Percentiles rank a stretch among this genome's conserved stretches.
Evolutionary conservation across 2,113 vertebrate species (phyloP).

Genomic region (Cynoglossus semilaevis): DNA sequence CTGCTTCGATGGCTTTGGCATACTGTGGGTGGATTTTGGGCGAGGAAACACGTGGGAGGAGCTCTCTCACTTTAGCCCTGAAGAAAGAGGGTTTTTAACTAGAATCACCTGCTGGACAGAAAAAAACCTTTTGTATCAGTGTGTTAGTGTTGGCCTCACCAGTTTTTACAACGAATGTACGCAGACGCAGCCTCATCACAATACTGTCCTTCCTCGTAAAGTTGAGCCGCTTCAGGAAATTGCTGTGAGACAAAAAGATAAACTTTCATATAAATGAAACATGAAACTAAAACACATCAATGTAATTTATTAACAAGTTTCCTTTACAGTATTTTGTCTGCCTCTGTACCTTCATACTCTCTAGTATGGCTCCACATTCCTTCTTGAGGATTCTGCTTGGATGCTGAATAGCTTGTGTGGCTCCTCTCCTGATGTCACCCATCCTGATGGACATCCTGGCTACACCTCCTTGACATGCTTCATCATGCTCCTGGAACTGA

Average conservation of each 20-base stretch:
- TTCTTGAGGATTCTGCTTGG: slow-evolving; percentile 89
- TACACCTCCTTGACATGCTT: slow-evolving; percentile 87
- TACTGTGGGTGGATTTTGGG: slow-evolving; percentile 96
- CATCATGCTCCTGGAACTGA: slow-evolving; percentile 87
- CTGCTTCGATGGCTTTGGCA: slow-evolving; percentile 95
- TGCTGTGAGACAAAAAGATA: slow-evolving; percentile 73
- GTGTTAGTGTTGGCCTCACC: slow-evolving; percentile 75
- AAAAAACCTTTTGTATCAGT: neutral
- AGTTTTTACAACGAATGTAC: slow-evolving; percentile 97
- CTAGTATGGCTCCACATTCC: slow-evolving; percentile 92
- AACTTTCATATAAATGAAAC: neutral
- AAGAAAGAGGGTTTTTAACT: neutral
- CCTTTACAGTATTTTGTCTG: too few relatives aligned
- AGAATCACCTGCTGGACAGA: neutral
- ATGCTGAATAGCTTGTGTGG: slow-evolving; percentile 86
- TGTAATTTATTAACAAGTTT: neutral
- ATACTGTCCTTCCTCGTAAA: slow-evolving; percentile 95
- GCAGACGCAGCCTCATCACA: slow-evolving; percentile 95
- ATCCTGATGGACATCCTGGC: slow-evolving; percentile 94
- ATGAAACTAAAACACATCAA: neutral
- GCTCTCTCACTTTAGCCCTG: slow-evolving; percentile 94
- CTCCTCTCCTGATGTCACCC: slow-evolving; percentile 91
- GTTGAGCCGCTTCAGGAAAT: slow-evolving; percentile 95
- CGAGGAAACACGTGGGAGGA: slow-evolving; percentile 89
- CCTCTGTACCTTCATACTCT: slow-evolving; percentile 91